phyloP scores from a whole-genome alignment of 2,113 vertebrate species.

The Podocnemis expansa region DNA sequence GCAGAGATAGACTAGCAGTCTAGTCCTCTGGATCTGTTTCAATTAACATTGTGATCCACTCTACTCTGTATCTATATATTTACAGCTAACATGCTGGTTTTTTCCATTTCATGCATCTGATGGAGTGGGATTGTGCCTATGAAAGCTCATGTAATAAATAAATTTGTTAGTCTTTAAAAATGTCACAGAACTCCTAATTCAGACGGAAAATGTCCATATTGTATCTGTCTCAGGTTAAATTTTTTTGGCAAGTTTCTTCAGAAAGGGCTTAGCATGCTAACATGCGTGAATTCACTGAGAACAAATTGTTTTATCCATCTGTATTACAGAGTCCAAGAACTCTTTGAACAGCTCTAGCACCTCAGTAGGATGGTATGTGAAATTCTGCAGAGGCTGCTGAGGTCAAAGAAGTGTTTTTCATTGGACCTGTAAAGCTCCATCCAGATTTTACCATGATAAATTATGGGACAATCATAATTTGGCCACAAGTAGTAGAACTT shows the following conservation, averaged over 20 bases:
- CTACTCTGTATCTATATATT: too few relatives aligned
- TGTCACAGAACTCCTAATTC: not conserved
- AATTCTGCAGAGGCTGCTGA: not conserved
- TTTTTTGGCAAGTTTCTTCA: not conserved
- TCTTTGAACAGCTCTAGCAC: not conserved
- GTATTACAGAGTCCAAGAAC: not conserved
- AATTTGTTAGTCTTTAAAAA: too few relatives aligned
- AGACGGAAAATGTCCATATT: not conserved
- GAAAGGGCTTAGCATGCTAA: not conserved
- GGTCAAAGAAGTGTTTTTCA: not conserved
- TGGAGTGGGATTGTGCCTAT: too few relatives aligned
- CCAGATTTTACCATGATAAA: not conserved
- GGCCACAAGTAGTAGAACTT: not conserved
- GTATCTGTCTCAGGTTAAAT: not conserved
- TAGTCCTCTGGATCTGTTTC: too few relatives aligned
- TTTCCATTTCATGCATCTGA: too few relatives aligned
- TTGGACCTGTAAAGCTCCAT: not conserved
- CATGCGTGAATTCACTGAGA: not conserved
- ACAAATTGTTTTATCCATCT: not conserved
- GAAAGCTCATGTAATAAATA: too few relatives aligned
- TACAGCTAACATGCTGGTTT: too few relatives aligned
- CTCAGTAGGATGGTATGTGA: not conserved
- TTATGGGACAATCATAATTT: accelerated
- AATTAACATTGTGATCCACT: too few relatives aligned
- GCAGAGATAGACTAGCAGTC: too few relatives aligned